Base-by-base conservation (phyloP, 2,113 vertebrate genomes). In the Scatophagus argus region DNA sequence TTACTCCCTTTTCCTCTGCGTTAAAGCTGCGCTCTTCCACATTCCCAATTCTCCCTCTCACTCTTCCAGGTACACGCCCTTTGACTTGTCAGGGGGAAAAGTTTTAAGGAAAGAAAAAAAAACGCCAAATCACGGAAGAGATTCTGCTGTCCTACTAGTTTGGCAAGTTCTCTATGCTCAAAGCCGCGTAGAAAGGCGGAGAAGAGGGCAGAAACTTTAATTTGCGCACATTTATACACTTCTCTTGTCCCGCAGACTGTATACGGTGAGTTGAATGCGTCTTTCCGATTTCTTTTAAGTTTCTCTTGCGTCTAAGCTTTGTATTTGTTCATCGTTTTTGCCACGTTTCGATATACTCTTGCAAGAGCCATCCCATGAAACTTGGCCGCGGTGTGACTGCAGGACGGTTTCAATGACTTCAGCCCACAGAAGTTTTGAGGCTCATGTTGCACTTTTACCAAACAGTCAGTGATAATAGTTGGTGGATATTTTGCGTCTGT, bases 61-160 rank as follows among this genome's bases (percentile, higher is more conserved):
- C 77, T 89, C 84, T 82, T 76, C 89, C 92, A 92, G 88, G 94
- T 93, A 91, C 94, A 94, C 94, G 94, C 94, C 94, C 93, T 95
- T 94, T 94, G 91, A 93, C 91, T 94, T 94, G 94, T 93, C 87
- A 93, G 83, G 89, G 90, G 73, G 81, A 83, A 90, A 91, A 89
- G 70, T 89, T 93, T 85, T 88, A 81, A 87, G 85, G 84, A 72
- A 82, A 80, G 74, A 83, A 87, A 76, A 51, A 52, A 80, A 89
- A 86, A 89, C 8, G 44, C 72, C 67, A 93, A 94, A 94, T 94
- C 93, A 93, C 94, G 94, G 94, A 95, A 95, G 94, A 95, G 92
- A 82, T 82, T 94, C 82, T 88, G 84, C 83, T 87, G 92, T 85
- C 79, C 77, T 93, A 92, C 93, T 82, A 92, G 94, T 94, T 93